These are phyloP conservation scores for Spongia lamella DNA, from an alignment of 37 sponge, comb jelly and placozoan species.

Conservation along the genomic window DNA sequence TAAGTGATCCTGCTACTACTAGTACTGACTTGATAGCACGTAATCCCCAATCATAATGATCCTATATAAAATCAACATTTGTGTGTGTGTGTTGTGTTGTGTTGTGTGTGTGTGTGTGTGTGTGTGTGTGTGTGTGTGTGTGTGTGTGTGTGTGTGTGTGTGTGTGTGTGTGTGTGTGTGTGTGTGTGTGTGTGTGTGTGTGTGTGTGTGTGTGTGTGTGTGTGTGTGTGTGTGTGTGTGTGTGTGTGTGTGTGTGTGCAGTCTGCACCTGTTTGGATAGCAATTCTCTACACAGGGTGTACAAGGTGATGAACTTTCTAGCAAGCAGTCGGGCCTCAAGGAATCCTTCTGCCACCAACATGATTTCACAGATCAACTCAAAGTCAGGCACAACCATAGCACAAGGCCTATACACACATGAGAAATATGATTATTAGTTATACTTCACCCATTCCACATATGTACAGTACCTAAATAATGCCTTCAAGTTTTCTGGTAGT, in stretches of 20 bases:
- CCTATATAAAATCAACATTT: no score
- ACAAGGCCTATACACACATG: constrained; percentile 77
- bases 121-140: no score
- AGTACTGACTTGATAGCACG: constrained; percentile 99
- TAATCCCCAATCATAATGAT: constrained; percentile 99
- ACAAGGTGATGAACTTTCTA: constrained; percentile 98
- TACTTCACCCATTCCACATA: background rate
- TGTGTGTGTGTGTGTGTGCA: no score
- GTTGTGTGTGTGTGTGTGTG: no score
- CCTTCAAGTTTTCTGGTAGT: constrained; percentile 97
- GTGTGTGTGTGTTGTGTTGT: background rate
- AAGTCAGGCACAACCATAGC: constrained; percentile 99
- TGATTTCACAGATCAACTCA: constrained; percentile 98
- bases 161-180: no score
- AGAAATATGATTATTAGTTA: background rate
- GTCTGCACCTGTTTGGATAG: constrained; percentile 71
- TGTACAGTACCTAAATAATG: constrained; percentile 81
- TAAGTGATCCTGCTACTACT: constrained; percentile 96
- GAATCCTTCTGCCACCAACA: constrained; percentile 99
- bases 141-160: no score
- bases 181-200: no score
- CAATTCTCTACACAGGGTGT: constrained; percentile 91
- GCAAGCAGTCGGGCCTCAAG: constrained; percentile 92
- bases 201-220: no score
- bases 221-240: no score